phyloP scores from a whole-genome alignment of 2,797 vertebrate species.

The Sparidentex hasta region DNA sequence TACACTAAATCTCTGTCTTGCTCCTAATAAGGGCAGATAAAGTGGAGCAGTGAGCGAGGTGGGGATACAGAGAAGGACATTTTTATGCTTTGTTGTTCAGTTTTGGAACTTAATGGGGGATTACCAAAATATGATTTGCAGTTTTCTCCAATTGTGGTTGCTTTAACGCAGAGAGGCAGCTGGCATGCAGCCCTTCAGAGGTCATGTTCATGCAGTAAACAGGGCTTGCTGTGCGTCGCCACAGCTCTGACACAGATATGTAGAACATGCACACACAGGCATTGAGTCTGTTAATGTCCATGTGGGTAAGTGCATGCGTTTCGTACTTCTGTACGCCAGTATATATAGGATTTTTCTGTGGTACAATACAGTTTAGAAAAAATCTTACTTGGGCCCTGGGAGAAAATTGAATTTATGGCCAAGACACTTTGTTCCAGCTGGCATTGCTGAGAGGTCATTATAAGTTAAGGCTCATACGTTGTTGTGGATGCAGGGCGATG shows the following conservation, averaged over 20 bases:
- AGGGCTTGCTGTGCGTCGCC: conserved; percentile 34
- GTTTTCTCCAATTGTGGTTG: conserved; percentile 48
- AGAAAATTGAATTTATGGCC: conserved; percentile 70
- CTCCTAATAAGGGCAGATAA: conserved; percentile 37
- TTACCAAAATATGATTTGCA: conserved; percentile 63
- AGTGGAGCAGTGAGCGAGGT: conserved; percentile 8
- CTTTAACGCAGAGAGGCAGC: conserved; percentile 32
- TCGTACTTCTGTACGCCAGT: conserved; percentile 61
- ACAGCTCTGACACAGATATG: conserved; percentile 62
- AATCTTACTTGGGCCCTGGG: conserved; percentile 53
- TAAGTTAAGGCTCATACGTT: conserved; percentile 58
- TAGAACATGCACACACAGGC: conserved; percentile 61
- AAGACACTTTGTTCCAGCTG: conserved; percentile 64
- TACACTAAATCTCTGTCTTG: conserved; percentile 59
- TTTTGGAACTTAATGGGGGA: conserved; percentile 59
- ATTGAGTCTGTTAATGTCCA: conserved; percentile 56
- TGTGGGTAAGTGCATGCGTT: conserved; percentile 57
- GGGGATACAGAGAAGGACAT: conserved; percentile 13
- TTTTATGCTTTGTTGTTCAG: conserved; percentile 47
- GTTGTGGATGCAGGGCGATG: conserved; percentile 59
- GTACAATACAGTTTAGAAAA: conserved; percentile 57
- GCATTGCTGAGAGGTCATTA: conserved; percentile 69
- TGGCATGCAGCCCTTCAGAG: conserved; percentile 20
- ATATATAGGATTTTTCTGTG: conserved; percentile 56
- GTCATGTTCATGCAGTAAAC: conserved; percentile 48